These are phyloP conservation scores for Patiria pectinifera DNA, from an alignment of 53 echinoderm and acorn worm genomes.

Conservation along the genomic window DNA sequence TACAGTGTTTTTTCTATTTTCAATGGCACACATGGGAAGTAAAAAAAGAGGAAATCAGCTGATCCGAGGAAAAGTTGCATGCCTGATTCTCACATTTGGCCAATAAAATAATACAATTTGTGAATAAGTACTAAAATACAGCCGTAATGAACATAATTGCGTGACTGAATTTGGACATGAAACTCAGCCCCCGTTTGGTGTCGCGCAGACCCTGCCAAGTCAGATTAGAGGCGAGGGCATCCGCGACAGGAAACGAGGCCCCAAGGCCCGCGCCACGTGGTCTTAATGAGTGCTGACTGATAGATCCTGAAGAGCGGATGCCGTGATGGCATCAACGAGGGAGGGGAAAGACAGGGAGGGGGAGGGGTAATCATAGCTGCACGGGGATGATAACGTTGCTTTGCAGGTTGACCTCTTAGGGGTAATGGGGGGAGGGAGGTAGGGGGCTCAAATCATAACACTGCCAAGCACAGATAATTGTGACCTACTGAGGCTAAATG, in stretches of 20 bases:
- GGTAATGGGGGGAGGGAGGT: background rate
- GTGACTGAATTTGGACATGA: background rate
- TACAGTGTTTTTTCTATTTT: too few species aligned
- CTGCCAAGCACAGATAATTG: too few species aligned
- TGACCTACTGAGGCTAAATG: too few species aligned
- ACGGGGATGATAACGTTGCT: conserved; percentile 1
- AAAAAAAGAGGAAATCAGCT: too few species aligned
- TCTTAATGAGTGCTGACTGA: conserved; percentile 40
- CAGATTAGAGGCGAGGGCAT: conserved; percentile 18
- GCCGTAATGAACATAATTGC: too few species aligned
- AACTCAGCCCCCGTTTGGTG: background rate
- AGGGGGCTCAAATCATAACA: background rate
- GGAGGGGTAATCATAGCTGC: background rate
- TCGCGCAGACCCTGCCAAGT: conserved; percentile 1
- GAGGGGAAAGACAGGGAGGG: background rate
- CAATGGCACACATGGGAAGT: too few species aligned
- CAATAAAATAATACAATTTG: too few species aligned
- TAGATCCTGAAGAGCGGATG: conserved; percentile 29
- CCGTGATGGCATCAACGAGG: conserved; percentile 9
- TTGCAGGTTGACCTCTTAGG: background rate
- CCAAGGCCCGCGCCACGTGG: background rate
- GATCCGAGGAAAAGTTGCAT: too few species aligned
- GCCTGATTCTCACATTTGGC: too few species aligned
- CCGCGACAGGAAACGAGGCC: conserved; percentile 19
- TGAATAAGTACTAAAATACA: too few species aligned